Base-by-base conservation (phyloP, 2,797 vertebrate species). In the Alfaro cultratus region DNA sequence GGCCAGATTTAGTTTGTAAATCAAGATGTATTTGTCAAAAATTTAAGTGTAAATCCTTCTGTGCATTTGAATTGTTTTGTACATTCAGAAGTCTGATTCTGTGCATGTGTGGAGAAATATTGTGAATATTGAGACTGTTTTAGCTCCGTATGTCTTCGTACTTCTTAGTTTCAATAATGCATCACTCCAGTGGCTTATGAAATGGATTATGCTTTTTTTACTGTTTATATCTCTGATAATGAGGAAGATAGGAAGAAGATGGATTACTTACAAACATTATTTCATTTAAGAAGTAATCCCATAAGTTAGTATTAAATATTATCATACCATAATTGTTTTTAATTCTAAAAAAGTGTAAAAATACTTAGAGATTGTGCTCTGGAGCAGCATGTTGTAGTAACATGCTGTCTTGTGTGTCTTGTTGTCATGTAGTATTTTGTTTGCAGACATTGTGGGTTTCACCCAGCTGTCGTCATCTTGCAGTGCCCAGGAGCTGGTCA, bases 401-500 rank as follows among this genome's bases (percentile, higher is more conserved):
- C 23, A 10, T 43, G 6, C 12, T 10, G 1, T 73, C 39, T 26
- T 4, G 41, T 85, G 0, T 83, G 18, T 89, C 81, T 76, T 70
- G 49, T 60, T 77, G 64, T 76, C 0, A 4, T 85, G 72, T 95
- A 99, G 98, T 90, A 99, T 99, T 95, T 93, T 99, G 87, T 99
- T 99, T 74, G 98, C 98, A 0, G 98, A 99, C 92, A 99, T 99
- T 0, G 98, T 99, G 76, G 98, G 98, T 84, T 99, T 99, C 94
- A 99, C 98, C 0, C 98, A 99, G 93, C 96, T 99, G 68, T 99
- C 98, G 0, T 99, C 98, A 0, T 94, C 95, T 78, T 99, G 98
- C 94, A 99, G 97, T 0, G 98, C 98, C 73, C 98, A 99, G 85
- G 97, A 99, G 92, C 95, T 99, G 60, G 98, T 99, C 86, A 99